Conservation (phyloP, 2,888 invertebrate species). For the Timandra comae region DNA sequence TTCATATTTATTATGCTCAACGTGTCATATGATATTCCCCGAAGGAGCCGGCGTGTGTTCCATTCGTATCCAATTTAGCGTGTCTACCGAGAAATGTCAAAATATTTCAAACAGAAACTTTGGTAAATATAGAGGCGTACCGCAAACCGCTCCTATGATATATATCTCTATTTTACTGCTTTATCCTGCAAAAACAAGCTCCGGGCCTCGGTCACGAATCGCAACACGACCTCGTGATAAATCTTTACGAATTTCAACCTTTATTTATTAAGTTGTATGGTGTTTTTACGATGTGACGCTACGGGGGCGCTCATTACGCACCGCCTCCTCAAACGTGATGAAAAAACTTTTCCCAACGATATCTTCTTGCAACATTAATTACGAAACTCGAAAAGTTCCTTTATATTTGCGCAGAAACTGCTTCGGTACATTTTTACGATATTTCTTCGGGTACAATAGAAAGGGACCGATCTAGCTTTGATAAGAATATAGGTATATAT, state of each 20-base stretch:
- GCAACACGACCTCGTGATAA: conserved; percentile 65
- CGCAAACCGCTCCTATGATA: conserved; percentile 51
- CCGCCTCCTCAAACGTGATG: conserved; percentile 55
- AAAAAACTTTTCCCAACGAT: conserved; percentile 70
- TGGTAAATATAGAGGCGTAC: conserved; percentile 51
- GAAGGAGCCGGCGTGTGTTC: conserved; percentile 46
- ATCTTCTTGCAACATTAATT: conserved; percentile 73
- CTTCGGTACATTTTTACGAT: conserved; percentile 57
- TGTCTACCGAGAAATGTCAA: conserved; percentile 67
- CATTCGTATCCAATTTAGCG: conserved; percentile 28
- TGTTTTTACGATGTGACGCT: conserved; percentile 68
- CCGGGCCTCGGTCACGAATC: conserved; percentile 50
- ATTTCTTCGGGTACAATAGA: conserved; percentile 46
- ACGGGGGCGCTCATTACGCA: conserved; percentile 67
- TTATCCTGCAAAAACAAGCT: conserved; percentile 55
- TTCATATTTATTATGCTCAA: too few species aligned
- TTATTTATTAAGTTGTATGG: conserved; percentile 76
- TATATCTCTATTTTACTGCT: conserved; percentile 56
- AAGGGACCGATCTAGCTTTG: conserved; percentile 50
- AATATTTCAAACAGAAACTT: conserved; percentile 59
- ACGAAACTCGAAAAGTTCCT: conserved; percentile 54
- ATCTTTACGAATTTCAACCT: conserved; percentile 68
- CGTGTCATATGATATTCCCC: too few species aligned
- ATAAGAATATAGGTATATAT: conserved; percentile 60
- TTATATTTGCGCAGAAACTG: conserved; percentile 40